These are phyloP conservation scores for Onthophagus sagittarius DNA, from an alignment of 2,888 invertebrate genomes.

Conservation along the genomic window DNA sequence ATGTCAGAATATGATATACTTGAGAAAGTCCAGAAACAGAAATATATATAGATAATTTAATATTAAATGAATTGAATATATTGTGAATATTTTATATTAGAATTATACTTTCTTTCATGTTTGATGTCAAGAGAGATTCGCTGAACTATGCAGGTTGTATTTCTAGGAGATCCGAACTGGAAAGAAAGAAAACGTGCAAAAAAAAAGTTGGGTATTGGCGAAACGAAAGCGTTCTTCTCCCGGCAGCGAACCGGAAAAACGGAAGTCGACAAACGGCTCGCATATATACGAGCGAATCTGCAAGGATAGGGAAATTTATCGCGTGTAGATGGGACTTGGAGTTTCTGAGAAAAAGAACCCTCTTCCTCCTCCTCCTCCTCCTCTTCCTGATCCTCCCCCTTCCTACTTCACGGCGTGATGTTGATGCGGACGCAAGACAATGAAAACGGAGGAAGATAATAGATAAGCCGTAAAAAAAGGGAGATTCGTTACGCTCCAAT, in stretches of 20 bases:
- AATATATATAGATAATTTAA: too few species aligned
- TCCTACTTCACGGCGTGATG: not conserved
- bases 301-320: not conserved
- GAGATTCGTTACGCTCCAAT: not conserved
- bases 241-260: conserved; percentile 45
- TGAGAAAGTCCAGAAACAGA: too few species aligned
- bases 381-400: not conserved
- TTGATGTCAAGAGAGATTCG: not conserved
- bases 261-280: conserved; percentile 48
- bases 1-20: too few species aligned
- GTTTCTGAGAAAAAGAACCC: not conserved
- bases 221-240: conserved; percentile 34
- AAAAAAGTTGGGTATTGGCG: not conserved
- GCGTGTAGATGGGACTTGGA: not conserved
- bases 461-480: not conserved
- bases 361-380: not conserved
- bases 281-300: conserved; percentile 32
- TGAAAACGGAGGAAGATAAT: not conserved
- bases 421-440: not conserved
- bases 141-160: not conserved
- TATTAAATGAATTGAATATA: too few species aligned
- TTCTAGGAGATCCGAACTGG: not conserved
- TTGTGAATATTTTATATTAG: too few species aligned
- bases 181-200: not conserved
- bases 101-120: not conserved